Evolutionary conservation across 1,140 invertebrate species (phyloP).

Genomic region (Aphidius ervi): DNA sequence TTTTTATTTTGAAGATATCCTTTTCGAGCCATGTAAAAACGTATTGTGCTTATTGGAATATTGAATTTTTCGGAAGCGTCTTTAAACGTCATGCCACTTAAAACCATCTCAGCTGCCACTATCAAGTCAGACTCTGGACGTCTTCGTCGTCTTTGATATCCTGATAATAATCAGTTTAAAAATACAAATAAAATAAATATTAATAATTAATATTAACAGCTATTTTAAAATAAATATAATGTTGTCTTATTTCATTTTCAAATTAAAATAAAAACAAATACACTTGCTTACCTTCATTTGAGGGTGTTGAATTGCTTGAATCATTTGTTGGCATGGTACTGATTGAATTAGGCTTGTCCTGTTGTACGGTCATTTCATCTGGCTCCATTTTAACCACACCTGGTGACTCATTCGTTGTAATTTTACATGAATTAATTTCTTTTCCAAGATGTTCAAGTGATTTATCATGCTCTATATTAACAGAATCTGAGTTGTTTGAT

Average conservation of each 20-base stretch:
- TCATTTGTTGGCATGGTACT: slow-evolving; percentile 44
- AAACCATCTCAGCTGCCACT: slow-evolving; percentile 74
- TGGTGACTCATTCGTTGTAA: slow-evolving; percentile 46
- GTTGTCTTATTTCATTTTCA: not conserved
- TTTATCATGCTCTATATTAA: slow-evolving; percentile 45
- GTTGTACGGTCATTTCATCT: slow-evolving; percentile 45
- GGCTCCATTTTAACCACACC: slow-evolving; percentile 52
- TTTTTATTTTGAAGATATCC: slow-evolving; percentile 39
- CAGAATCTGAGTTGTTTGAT: slow-evolving; percentile 39
- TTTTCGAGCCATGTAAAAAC: slow-evolving; percentile 78
- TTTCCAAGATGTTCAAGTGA: slow-evolving; percentile 49
- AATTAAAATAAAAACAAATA: slow-evolving; percentile 15
- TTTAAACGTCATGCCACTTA: slow-evolving; percentile 75
- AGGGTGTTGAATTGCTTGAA: slow-evolving; percentile 43
- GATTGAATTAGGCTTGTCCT: slow-evolving; percentile 48
- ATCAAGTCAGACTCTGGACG: slow-evolving; percentile 70
- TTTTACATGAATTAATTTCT: slow-evolving; percentile 48
- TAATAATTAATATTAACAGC: not conserved
- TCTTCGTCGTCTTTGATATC: slow-evolving; percentile 57
- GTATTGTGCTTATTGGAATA: slow-evolving; percentile 79
- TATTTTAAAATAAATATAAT: not conserved
- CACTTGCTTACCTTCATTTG: slow-evolving; percentile 48
- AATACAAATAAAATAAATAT: no score
- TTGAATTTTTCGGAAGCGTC: slow-evolving; percentile 78
- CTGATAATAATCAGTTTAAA: slow-evolving; percentile 26